Base-by-base conservation (phyloP, 2,888 invertebrate species). In the Lymantria dispar region DNA sequence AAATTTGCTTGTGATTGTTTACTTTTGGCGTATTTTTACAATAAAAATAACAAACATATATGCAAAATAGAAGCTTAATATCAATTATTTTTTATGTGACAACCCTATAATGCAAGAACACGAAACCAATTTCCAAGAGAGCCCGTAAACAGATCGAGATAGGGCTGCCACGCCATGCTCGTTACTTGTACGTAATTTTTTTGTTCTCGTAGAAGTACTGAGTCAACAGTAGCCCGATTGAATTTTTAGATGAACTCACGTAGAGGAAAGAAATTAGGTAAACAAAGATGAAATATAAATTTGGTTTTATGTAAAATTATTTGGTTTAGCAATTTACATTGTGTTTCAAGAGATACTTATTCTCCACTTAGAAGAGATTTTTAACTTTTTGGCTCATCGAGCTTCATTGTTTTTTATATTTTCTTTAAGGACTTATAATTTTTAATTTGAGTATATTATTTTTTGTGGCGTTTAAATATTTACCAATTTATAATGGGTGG, bases 91-190 rank as follows among this genome's bases (percentile, higher is more conserved):
- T 22, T 22, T 22, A 22, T 52, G 49, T 49, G 66, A 61, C 63
- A 63, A 46, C 58, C 58, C 64, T 62, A 45, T 40, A 45, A 80
- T 83, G 82, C 83, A 64, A 58, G 75, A 74, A 76, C 83, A 82
- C 82, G 83, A 78, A 80, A 70, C 69, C 81, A 78, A 83, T 83
- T 76, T 22, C 72, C 55, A 68, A 65, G 67, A 60, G 70, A 62
- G 56, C 61, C 68, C 56, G 66, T 72, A 62, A 65, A 58, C 64
- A 66, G 75, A 76, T 74, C 67, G 62, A 69, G 74, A 75, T 73
- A 74, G 70, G 63, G 52, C 60, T 57, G 57, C 51, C 45, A 43
- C 48, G 41, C 54, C 52, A 55, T 60, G 61, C 64, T 52, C 52
- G 48, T 44, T 58, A 56, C 60, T 54, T 56, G 49, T 55, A 53